Evolutionary conservation across 2,888 invertebrate species (phyloP), one percentile per base, ranked within the genome.

Genomic region (Punctoribates punctum): DNA sequence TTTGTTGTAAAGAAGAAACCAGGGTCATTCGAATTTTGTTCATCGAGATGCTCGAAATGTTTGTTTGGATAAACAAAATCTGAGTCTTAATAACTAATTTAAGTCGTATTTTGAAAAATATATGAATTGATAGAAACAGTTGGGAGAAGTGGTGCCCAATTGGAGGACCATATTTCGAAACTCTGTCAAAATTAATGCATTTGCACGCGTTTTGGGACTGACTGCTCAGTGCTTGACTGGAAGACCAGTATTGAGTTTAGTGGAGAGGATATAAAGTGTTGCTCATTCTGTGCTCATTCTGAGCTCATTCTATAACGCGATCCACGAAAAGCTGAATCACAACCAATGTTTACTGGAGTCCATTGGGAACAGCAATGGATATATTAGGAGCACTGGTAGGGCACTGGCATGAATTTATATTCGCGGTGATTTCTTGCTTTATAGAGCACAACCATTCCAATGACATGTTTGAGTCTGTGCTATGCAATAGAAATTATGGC

Each of bases 141-240:
- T n/a, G n/a, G n/a, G n/a, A 34, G 34, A 4, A 34, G 20, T 54
- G 54, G 20, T 54, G 48, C 9, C 17, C 27, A n/a, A n/a, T n/a
- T 62, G 62, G 38, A 38, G 67, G 67, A 34, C 67, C 67, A 67
- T 17, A 67, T 67, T 38, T 38, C n/a, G 27, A 34, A 20, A 38
- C 17, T 67, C 38, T 17, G 38, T 67, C 34, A 67, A 67, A 67
- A 67, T 67, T 67, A 67, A 67, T 67, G 67, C 67, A 67, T 67
- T 67, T 38, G 38, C 67, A 67, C 67, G 38, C 67, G 67, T 67
- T 38, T 13, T 67, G 67, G 67, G 67, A 67, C 34, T 38, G 6
- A 27, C 15, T 25, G 60, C 29, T 29, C 15, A 27, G 5, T 62
- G 25, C 17, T n/a, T 67, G 38, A n/a, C 29, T 23, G 1, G 20